Conservation (phyloP, 1,140 invertebrate species). For the Atta colombica region DNA sequence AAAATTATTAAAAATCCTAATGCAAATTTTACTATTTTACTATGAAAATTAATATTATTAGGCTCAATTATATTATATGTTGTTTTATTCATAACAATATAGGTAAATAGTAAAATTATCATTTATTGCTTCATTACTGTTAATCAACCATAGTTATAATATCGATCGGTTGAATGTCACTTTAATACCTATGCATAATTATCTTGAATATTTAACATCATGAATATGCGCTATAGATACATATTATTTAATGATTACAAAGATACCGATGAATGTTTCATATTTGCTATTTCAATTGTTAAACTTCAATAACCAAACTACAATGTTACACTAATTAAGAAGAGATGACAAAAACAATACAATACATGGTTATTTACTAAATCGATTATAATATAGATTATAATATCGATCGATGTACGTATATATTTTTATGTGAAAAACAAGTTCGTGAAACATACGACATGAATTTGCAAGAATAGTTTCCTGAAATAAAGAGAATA, state of each 20-base stretch:
- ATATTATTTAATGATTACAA: constrained; percentile 36
- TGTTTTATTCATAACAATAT: background rate
- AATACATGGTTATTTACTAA: background rate
- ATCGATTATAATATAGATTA: background rate
- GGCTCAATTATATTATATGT: constrained; percentile 2
- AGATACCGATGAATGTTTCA: constrained; percentile 18
- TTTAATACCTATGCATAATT: constrained; percentile 36
- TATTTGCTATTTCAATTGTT: constrained; percentile 39
- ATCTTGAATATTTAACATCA: constrained; percentile 36
- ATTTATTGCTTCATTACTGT: constrained; percentile 23
- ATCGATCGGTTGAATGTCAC: constrained; percentile 12
- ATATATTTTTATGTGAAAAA: background rate
- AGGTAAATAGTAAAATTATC: constrained; percentile 22
- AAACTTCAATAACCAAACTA: constrained; percentile 15
- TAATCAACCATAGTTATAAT: background rate
- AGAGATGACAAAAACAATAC: background rate
- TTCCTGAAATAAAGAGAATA: background rate
- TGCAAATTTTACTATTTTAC: background rate
- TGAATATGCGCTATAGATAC: constrained; percentile 13
- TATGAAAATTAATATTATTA: constrained; percentile 1
- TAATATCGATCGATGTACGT: background rate
- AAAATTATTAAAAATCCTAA: background rate
- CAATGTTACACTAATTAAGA: background rate
- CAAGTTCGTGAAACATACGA: no score
- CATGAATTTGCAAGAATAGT: no score